These are phyloP conservation scores for Apus apus DNA, from an alignment of 2,113 vertebrate species.

Conservation along the genomic window DNA sequence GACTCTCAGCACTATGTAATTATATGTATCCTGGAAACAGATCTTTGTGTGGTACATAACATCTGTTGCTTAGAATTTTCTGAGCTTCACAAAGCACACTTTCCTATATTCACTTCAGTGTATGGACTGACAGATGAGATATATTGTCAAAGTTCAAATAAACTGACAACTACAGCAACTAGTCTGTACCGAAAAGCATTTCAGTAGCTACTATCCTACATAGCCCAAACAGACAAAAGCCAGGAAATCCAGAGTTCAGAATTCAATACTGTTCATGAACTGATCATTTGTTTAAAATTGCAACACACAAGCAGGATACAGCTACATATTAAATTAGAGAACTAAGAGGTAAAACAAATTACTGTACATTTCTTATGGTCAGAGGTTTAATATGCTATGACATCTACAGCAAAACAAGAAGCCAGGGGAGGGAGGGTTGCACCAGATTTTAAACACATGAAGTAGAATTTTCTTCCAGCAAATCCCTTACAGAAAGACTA, in stretches of 20 bases:
- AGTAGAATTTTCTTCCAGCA: neutral
- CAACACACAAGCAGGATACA: neutral
- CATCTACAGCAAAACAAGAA: neutral
- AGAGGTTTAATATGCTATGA: neutral
- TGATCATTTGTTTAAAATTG: neutral
- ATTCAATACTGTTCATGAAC: neutral
- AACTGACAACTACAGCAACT: conserved; percentile 12
- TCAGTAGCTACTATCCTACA: neutral
- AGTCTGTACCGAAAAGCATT: conserved; percentile 7
- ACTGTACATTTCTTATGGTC: neutral
- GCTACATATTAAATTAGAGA: neutral
- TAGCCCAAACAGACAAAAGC: neutral
- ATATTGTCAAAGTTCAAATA: conserved; percentile 58
- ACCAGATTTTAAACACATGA: neutral
- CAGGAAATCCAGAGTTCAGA: neutral
- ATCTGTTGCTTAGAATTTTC: conserved; percentile 81
- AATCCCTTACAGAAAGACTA: neutral
- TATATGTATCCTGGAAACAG: conserved; percentile 81
- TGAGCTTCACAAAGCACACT: conserved; percentile 44
- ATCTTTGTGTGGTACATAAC: conserved; percentile 69
- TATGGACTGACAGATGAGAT: conserved; percentile 56
- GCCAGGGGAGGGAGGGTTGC: neutral
- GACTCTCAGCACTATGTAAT: conserved; percentile 70
- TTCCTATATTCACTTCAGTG: conserved; percentile 30
- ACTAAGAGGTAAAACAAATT: neutral